Evolutionary conservation across 2,113 vertebrate species (phyloP), one percentile per base, ranked within the genome.

Genomic region (Argyrosomus japonicus): DNA sequence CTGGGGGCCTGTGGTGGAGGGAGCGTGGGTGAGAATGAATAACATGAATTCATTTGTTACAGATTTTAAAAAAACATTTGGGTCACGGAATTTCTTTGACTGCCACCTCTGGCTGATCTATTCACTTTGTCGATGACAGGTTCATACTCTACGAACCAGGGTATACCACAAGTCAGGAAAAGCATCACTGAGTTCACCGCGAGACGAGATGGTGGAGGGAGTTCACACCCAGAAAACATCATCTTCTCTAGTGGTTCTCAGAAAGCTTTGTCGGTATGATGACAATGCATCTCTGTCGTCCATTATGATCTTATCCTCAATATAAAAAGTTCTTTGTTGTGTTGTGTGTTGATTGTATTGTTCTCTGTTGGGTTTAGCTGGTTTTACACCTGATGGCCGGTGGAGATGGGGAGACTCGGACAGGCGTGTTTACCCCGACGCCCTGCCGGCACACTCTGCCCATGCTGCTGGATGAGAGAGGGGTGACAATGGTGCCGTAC

Each of bases 351-450:
- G 50, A 61, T n/a, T 32, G 27, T 50, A 1, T 12, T 54, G 7
- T 58, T 45, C 17, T 47, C 15, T 7, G 9, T 68, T 68, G 13
- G 53, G 7, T 47, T 53, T 9, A 73, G 79, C 0, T 62, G 2
- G 14, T 56, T 43, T 45, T 82, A 18, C 56, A 62, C 54, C 47
- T 69, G 64, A 56, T 82, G 82, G 87, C 79, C 10, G 45, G 83
- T 3, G 88, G 82, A 4, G 73, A 92, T 54, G 93, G 81, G 14
- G 21, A 48, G 12, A 63, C 71, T 63, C 78, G 21, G 70, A 91
- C 91, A 0, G 92, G 91, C 0, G 83, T 96, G 21, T 63, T 95
- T 89, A 82, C 83, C 36, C 92, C 95, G 0, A 43, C 78, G n/a
- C 95, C 95, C 10, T 87, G 75, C 50, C 92, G 90, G 5, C 75